Base-by-base conservation (phyloP, 2,797 vertebrate species). In the Anniella stebbinsi region DNA sequence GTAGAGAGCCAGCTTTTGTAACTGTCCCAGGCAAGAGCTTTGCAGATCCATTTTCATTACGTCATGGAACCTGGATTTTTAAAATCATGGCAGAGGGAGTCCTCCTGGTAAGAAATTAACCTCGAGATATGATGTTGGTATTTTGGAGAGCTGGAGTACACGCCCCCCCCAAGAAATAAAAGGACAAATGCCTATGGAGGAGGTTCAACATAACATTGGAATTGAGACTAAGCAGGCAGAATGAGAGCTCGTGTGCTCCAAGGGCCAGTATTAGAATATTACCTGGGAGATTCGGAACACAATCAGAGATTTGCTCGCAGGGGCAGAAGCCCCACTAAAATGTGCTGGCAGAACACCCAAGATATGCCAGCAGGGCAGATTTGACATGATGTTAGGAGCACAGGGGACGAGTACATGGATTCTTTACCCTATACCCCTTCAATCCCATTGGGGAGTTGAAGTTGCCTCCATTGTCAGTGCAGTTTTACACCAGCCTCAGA, bases 1-100 rank as follows among this genome's bases (percentile, higher is more conserved):
- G 98, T 93, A 97, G 94, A 72, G 97, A 97, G 75, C 98, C 98
- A 15, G 96, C 98, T 84, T 99, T 99, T 96, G 95, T 99, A 93
- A 99, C 98, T 0, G 94, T 99, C 94, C 98, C 98, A 2, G 98
- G 98, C 95, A 98, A 97, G 78, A 97, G 97, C 90, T 98, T 98
- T 70, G 95, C 97, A 83, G 97, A 98, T 70, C 95, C 98, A 1
- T 99, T 99, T 95, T 96, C 94, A 3, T 93, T 99, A 94, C 93
- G 89, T 60, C 97, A 98, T 75, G 98, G 98, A 88, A 98, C 63
- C 0, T 99, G 99, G 98, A 97, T 97, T 78, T 93, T 98, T 96
- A 98, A 96, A 92, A 97, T 99, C 87, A 96, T 91, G 93, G 98
- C 97, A 33, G 97, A 98, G 92, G 98, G 98, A 41, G 95, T 99